A percentile compares a stretch with the other conserved stretches of the same genome.
Evolutionary conservation across 2,888 invertebrate species (phyloP).

Genomic region (Sphecodes monilicornis): DNA sequence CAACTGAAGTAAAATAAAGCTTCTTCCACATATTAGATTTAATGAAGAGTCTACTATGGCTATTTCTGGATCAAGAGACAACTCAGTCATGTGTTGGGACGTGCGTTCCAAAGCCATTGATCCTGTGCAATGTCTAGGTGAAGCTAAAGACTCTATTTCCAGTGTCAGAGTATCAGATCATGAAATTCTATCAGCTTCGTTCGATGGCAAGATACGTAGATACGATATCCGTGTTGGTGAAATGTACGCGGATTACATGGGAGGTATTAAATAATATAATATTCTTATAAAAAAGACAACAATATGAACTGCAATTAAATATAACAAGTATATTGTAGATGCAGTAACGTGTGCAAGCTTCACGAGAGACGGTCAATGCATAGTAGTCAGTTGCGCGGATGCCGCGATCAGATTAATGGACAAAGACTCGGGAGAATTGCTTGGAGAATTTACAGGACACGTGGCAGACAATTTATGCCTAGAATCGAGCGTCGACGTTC

Average conservation of each 20-base stretch:
- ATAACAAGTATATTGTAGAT: constrained; percentile 83
- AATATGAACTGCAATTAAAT: constrained; percentile 3
- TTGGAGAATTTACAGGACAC: constrained; percentile 94
- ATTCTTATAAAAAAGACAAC: background rate
- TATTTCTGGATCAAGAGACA: constrained; percentile 97
- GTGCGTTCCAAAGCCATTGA: constrained; percentile 88
- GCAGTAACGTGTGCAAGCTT: constrained; percentile 93
- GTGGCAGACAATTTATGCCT: constrained; percentile 92
- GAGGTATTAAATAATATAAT: constrained; percentile 84
- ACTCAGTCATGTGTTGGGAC: constrained; percentile 97
- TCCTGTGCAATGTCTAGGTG: constrained; percentile 93
- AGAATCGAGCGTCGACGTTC: constrained; percentile 93
- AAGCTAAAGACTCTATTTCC: constrained; percentile 96
- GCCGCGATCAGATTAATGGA: constrained; percentile 94
- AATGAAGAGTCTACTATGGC: constrained; percentile 98
- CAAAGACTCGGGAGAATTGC: constrained; percentile 92
- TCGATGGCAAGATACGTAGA: constrained; percentile 93
- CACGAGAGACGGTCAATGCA: constrained; percentile 97
- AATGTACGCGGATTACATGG: constrained; percentile 93
- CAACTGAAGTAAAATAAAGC: background rate
- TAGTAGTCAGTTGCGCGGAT: constrained; percentile 94
- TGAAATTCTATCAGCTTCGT: constrained; percentile 95
- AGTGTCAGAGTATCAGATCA: constrained; percentile 92
- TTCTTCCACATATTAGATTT: constrained; percentile 85
- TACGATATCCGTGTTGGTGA: constrained; percentile 97